phyloP scores from a whole-genome alignment of 2,888 invertebrate species.

The Fragum sueziense region DNA sequence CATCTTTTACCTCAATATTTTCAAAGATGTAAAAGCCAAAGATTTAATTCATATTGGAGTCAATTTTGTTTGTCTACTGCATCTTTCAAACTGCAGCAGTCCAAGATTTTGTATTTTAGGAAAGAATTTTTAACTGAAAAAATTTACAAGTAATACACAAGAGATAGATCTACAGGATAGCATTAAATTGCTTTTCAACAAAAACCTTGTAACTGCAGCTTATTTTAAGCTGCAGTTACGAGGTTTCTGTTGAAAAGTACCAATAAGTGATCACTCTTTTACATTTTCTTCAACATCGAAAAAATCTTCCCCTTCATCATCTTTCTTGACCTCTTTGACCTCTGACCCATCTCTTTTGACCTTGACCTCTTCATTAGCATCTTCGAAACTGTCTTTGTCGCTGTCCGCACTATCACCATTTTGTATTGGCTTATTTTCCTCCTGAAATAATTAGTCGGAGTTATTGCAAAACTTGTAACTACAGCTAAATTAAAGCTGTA shows the following conservation, averaged over 20 bases:
- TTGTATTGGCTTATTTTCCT: neutral
- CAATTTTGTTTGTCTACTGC: neutral
- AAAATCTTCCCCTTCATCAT: slow-evolving; percentile 33
- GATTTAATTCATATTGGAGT: neutral
- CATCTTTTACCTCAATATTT: too few species aligned
- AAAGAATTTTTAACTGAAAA: neutral
- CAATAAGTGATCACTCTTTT: too few species aligned
- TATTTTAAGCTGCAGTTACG: too few species aligned
- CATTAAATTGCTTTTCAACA: too few species aligned
- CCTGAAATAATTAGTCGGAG: neutral
- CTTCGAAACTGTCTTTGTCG: slow-evolving; percentile 39
- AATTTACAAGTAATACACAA: too few species aligned
- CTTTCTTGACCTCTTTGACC: slow-evolving; percentile 3
- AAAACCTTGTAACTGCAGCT: too few species aligned
- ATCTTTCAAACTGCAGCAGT: neutral
- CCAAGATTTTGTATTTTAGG: neutral
- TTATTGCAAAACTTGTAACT: too few species aligned
- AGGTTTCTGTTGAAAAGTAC: too few species aligned
- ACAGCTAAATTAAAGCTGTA: too few species aligned
- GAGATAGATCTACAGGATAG: too few species aligned
- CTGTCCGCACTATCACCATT: slow-evolving; percentile 15
- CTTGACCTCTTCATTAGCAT: slow-evolving; percentile 23
- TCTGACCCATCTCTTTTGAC: neutral
- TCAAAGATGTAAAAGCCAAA: neutral
- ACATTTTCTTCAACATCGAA: slow-evolving; percentile 27